Evolutionary conservation across 2,888 invertebrate species (phyloP), one percentile per base, ranked within the genome.

Genomic region (Eupithecia dodoneata): DNA sequence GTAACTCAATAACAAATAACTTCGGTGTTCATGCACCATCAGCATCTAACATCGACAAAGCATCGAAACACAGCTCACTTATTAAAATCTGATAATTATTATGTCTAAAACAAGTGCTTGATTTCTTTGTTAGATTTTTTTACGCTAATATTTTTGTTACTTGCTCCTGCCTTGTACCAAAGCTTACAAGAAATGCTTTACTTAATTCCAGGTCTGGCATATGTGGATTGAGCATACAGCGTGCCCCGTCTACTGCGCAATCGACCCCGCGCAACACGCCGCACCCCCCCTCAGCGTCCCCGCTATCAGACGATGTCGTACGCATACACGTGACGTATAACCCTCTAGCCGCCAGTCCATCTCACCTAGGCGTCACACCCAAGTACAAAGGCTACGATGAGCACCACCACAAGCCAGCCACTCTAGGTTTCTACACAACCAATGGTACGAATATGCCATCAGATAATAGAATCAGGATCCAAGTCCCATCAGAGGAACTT

Each of bases 261-360:
- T 96, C 96, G 3, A 97, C 97, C 0, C 97, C 97, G 3, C 93
- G 97, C 47, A 96, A 96, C 47, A 97, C 96, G 0, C 96, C 97
- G 6, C 95, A 96, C 79, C 96, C 95, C 1, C 95, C 95, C 3
- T 96, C 96, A 77, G 96, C 96, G 71, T 96, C 97, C 42, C 97
- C 97, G 0, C 87, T 92, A 67, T 92, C 93, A 0, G 95, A 95
- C 70, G 97, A 97, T 89, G 96, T 97, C 70, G 96, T 98, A 72
- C 95, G 97, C 79, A 97, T 98, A 81, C 97, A 97, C 90, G 97
- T 98, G 74, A 97, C 97, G 2, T 97, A 97, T 90, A 96, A 96
- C 83, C 95, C 95, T 0, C 85, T 93, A 7, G 87, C 92, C 0
- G 96, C 96, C n/a, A 95, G 95, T 81, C 96, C 96, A 13, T 93